phyloP scores from a whole-genome alignment of 2,797 vertebrate genomes.

The Hyperoplus immaculatus region DNA sequence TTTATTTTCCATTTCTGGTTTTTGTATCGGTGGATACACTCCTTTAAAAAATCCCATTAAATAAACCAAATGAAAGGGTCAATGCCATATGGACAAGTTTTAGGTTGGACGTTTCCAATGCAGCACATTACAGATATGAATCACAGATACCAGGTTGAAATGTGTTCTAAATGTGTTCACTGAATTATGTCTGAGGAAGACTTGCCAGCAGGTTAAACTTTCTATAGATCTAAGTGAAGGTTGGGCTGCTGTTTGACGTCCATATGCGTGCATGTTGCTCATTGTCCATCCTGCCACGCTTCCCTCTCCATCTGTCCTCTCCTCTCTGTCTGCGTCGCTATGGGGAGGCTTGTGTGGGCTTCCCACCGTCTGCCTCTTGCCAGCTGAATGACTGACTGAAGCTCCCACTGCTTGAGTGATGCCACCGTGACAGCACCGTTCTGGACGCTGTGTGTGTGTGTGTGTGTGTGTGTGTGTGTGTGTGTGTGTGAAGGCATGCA shows the following conservation, averaged over 20 bases:
- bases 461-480: slow-evolving; percentile 2
- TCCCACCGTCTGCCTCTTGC: slow-evolving; percentile 49
- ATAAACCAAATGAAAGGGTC: background rate
- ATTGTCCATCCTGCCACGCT: slow-evolving; percentile 11
- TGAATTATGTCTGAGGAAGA: background rate
- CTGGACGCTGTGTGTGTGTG: slow-evolving; percentile 21
- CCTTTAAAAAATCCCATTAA: background rate
- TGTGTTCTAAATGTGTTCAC: background rate
- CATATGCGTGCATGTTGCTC: slow-evolving; percentile 39
- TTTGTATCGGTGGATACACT: background rate
- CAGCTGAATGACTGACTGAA: slow-evolving; percentile 50
- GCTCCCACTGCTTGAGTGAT: slow-evolving; percentile 56
- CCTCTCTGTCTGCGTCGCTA: slow-evolving; percentile 5
- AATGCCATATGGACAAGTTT: background rate
- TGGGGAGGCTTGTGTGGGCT: slow-evolving; percentile 50
- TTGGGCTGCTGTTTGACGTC: slow-evolving; percentile 25
- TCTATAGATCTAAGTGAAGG: background rate
- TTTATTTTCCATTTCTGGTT: too few relatives aligned
- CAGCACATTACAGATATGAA: background rate
- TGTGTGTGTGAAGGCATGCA: background rate
- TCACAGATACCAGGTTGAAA: background rate
- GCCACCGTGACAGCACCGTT: slow-evolving; percentile 53
- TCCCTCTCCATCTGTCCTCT: slow-evolving; percentile 52
- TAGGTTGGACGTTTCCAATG: background rate
- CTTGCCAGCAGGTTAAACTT: background rate